Conservation (phyloP, 2,797 vertebrate genomes). For the Sebastes flavidus region DNA sequence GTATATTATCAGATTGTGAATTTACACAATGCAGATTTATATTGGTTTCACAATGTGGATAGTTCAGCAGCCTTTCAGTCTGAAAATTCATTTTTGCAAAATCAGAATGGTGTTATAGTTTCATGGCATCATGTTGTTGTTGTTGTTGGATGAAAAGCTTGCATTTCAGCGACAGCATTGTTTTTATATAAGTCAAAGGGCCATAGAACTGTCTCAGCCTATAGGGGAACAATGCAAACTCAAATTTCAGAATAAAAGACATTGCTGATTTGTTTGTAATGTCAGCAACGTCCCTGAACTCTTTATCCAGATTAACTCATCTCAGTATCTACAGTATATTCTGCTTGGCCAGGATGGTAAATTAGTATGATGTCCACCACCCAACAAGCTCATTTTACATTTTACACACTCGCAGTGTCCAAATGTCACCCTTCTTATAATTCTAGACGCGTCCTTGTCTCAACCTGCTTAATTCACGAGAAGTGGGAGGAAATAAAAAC, state of each 20-base stretch:
- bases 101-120: not conserved
- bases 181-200: not conserved
- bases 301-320: not conserved
- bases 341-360: not conserved
- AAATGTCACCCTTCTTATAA: slow-evolving; percentile 44
- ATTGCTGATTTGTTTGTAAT: not conserved
- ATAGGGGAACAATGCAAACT: not conserved
- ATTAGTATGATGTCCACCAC: not conserved
- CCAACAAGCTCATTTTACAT: slow-evolving; percentile 26
- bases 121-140: not conserved
- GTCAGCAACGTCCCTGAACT: not conserved
- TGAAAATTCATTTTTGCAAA: not conserved
- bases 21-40: not conserved
- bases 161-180: not conserved
- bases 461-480: slow-evolving; percentile 2
- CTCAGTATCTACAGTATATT: not conserved
- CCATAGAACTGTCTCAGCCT: not conserved
- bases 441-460: slow-evolving; percentile 5
- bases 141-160: not conserved
- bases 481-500: not conserved
- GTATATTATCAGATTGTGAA: not conserved
- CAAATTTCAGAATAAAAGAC: not conserved
- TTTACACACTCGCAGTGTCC: slow-evolving; percentile 5
- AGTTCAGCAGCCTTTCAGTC: not conserved
- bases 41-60: no score